Percentiles rank a stretch among this genome's conserved stretches.
Evolutionary conservation across 2,888 invertebrate species (phyloP).

Genomic region (Argyra leucocephala): DNA sequence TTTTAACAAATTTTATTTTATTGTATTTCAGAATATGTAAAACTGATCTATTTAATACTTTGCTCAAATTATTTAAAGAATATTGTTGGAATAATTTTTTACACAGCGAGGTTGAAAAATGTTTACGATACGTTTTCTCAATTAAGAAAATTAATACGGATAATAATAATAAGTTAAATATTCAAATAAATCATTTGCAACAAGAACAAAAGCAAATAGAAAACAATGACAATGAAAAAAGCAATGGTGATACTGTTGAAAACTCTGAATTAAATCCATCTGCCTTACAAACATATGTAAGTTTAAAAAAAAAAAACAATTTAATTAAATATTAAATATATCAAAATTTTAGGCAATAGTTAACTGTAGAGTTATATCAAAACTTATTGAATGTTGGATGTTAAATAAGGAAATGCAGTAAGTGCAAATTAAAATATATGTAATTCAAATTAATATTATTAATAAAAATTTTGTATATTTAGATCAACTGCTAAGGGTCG

Average conservation of each 20-base stretch:
- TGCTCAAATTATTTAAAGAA: constrained; percentile 79
- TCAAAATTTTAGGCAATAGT: constrained; percentile 53
- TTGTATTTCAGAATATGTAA: constrained; percentile 34
- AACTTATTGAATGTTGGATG: constrained; percentile 72
- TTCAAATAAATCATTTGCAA: constrained; percentile 26
- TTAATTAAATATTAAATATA: not conserved
- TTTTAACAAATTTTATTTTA: constrained; percentile 9
- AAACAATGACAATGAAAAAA: constrained; percentile 14
- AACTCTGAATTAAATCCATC: constrained; percentile 31
- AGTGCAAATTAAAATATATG: constrained; percentile 39
- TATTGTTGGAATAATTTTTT: constrained; percentile 93
- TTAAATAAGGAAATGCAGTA: constrained; percentile 69
- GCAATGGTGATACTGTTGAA: not conserved
- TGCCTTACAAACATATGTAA: constrained; percentile 50
- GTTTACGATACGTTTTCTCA: constrained; percentile 61
- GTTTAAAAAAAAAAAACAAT: constrained; percentile 7
- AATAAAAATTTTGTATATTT: constrained; percentile 15
- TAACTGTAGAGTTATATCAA: constrained; percentile 68
- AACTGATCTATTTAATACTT: constrained; percentile 51
- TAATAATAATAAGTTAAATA: constrained; percentile 30
- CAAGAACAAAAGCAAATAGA: constrained; percentile 18
- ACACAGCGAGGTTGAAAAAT: constrained; percentile 78
- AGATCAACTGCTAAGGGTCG: constrained; percentile 48
- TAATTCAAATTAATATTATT: not conserved
- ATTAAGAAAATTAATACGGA: constrained; percentile 35